phyloP scores from a whole-genome alignment of 2,113 vertebrate genomes.

The Setophaga coronata region DNA sequence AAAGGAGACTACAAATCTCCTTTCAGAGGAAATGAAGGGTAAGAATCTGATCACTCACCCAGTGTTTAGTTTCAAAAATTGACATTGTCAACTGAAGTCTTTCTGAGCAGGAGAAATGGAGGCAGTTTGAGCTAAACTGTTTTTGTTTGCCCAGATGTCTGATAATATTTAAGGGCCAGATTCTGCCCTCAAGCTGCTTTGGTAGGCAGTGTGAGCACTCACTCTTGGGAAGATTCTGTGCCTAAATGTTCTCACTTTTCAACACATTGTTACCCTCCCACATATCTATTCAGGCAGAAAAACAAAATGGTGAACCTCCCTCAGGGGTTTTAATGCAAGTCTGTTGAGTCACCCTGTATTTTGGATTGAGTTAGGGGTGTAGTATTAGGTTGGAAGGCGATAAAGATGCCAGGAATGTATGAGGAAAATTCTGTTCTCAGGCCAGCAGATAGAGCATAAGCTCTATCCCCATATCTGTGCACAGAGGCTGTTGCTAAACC shows the following conservation, averaged over 20 bases:
- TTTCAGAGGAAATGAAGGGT: not conserved
- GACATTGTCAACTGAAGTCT: not conserved
- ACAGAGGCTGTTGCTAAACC: not conserved
- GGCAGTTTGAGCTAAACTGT: not conserved
- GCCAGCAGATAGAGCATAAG: not conserved
- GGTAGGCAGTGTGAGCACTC: not conserved
- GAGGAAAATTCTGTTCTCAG: slow-evolving; percentile 15
- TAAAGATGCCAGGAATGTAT: not conserved
- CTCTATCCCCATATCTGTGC: not conserved
- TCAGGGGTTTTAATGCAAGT: slow-evolving; percentile 41
- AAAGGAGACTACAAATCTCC: not conserved
- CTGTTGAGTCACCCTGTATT: slow-evolving; percentile 40
- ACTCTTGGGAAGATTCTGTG: slow-evolving; percentile 39
- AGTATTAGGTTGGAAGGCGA: not conserved
- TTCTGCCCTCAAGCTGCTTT: slow-evolving; percentile 30
- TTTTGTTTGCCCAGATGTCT: slow-evolving; percentile 38
- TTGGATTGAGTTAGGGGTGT: not conserved
- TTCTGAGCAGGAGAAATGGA: slow-evolving; percentile 6
- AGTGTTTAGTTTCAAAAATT: slow-evolving; percentile 22
- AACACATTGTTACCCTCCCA: slow-evolving; percentile 53
- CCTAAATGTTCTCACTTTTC: slow-evolving; percentile 59
- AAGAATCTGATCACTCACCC: not conserved
- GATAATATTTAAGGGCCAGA: slow-evolving; percentile 17
- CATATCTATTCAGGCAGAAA: slow-evolving; percentile 41
- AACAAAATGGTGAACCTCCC: slow-evolving; percentile 42